Evolutionary conservation across 2,888 invertebrate genomes (phyloP), one percentile per base, ranked within the genome.

Genomic region (Tuta absoluta): DNA sequence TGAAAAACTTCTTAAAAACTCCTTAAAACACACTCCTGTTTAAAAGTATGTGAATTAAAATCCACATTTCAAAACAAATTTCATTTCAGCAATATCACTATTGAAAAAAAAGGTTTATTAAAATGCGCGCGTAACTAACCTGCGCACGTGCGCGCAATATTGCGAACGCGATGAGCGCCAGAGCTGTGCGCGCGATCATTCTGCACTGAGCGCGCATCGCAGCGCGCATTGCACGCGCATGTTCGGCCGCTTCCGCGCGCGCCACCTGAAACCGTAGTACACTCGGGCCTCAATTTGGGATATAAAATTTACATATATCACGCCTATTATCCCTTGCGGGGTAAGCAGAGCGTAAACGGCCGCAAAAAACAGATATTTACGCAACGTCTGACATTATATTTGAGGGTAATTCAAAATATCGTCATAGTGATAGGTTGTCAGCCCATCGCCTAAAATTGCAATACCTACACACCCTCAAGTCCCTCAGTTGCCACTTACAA

Each of bases 111-210:
- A 8, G 10, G 4, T 7, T 7, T 7, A 4, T 8, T 8, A 33
- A 8, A 8, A 8, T 33, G 8, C 8, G n/a, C 33, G 33, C 33
- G 33, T 10, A 65, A 75, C 78, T 68, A 71, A 84, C 84, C 84
- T 84, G 82, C 72, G 81, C 76, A 60, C 59, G 66, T 69, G 75
- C 75, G 62, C 62, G 66, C 66, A 64, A 68, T 72, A 72, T 73
- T 63, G 71, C 64, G 37, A 80, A 65, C 77, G 79, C 77, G 65
- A 75, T 65, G 66, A 72, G 75, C 77, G 79, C 80, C 70, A 74
- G 58, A 41, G 68, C 68, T 65, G 71, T 73, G 69, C 78, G 80
- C 79, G 76, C 76, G 74, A 71, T 67, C 85, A 86, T 86, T 64
- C 69, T 81, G 82, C 80, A 83, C 78, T 72, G 79, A 68, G 65